phyloP scores from a whole-genome alignment of 2,888 invertebrate genomes.

The Sesia bembeciformis region DNA sequence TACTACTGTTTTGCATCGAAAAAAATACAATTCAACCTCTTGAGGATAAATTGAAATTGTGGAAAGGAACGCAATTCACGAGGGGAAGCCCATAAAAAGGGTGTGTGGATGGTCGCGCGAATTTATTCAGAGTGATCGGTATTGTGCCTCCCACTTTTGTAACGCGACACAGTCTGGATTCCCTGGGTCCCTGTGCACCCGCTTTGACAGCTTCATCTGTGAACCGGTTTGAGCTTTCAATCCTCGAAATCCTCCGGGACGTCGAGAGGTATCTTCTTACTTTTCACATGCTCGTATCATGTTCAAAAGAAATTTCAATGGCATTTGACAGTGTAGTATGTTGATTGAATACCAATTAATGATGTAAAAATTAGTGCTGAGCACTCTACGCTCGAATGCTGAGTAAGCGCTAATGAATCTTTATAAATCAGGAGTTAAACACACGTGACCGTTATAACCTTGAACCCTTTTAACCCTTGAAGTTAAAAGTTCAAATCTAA shows the following conservation, averaged over 20 bases:
- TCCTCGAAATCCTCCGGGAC: not conserved
- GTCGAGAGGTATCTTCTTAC: no score
- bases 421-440: no score
- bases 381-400: no score
- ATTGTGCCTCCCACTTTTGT: not conserved
- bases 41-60: slow-evolving; percentile 58
- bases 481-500: no score
- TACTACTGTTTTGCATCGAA: slow-evolving; percentile 59
- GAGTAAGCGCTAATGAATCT: no score
- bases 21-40: slow-evolving; percentile 42
- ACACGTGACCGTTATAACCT: no score
- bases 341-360: no score
- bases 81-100: slow-evolving; percentile 27
- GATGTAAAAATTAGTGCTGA: no score
- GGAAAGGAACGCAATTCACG: slow-evolving; percentile 28
- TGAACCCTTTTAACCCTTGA: no score
- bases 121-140: slow-evolving; percentile 25
- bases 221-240: not conserved
- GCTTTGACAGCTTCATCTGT: not conserved
- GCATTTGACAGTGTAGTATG: no score
- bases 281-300: no score
- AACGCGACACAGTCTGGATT: not conserved
- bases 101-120: slow-evolving; percentile 16
- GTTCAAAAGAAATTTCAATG: no score
- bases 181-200: not conserved